phyloP scores from a whole-genome alignment of 2,888 invertebrate species.

The Lampropteryx suffumata region DNA sequence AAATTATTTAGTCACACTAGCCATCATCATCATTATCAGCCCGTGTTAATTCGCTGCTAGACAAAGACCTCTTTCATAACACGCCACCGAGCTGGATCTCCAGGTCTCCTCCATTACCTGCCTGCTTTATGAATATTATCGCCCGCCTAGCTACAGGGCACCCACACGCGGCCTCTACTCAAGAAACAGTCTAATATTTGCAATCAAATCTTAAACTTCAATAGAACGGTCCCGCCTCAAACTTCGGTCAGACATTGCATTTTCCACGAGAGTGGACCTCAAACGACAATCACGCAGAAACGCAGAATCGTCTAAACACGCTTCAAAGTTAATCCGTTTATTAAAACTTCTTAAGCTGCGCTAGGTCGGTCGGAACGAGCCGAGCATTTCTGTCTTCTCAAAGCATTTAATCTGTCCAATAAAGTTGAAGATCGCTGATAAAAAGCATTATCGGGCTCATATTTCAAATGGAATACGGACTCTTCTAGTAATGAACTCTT shows the following conservation, averaged over 20 bases:
- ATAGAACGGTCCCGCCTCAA: not conserved
- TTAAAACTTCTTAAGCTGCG: conserved; percentile 35
- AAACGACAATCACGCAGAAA: conserved; percentile 28
- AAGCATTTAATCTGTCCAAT: conserved; percentile 58
- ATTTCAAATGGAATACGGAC: conserved; percentile 42
- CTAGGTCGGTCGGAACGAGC: conserved; percentile 26
- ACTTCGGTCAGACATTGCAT: conserved; percentile 22
- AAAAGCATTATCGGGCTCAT: conserved; percentile 53
- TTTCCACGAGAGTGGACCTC: conserved; percentile 25
- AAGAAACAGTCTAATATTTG: no score
- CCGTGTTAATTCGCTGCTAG: no score
- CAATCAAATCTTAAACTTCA: not conserved
- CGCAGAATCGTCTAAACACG: conserved; percentile 25
- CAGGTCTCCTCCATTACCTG: no score
- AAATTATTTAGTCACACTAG: no score
- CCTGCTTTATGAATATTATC: no score
- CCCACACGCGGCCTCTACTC: no score
- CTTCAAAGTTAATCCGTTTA: conserved; percentile 37
- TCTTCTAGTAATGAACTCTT: conserved; percentile 25
- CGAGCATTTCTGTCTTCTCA: conserved; percentile 35
- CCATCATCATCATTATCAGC: no score
- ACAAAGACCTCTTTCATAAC: no score
- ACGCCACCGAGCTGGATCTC: no score
- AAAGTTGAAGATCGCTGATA: conserved; percentile 50
- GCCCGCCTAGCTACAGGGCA: no score